Evolutionary conservation across 2,113 vertebrate genomes (phyloP), one percentile per base, ranked within the genome.

Genomic region (Galbula dea): DNA sequence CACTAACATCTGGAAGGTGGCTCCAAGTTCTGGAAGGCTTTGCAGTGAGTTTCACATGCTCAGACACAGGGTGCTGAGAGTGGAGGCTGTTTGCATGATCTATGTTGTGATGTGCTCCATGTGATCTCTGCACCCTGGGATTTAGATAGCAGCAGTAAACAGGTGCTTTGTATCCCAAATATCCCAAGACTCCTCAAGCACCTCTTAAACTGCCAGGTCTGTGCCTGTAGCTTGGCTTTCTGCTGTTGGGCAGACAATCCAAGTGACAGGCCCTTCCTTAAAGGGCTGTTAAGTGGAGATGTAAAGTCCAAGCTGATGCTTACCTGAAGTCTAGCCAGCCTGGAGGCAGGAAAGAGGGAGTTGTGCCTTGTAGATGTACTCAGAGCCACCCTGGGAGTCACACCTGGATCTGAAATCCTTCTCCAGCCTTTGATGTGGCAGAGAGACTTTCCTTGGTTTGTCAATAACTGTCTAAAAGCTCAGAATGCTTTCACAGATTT

Each of bases 71-170:
- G 1, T 27, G 4, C 21, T 43, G 30, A 12, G 21, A 3, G 8
- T 23, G 77, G 17, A 17, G 32, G 51, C 6, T 32, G 20, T 20
- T 54, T 37, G 55, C 4, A 0, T 1, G 2, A 3, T 9, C 24
- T 24, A 48, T 0, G 1, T 41, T 54, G 52, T 54, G 29, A 1
- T 1, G 0, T 7, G 34, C 0, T 0, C 17, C 27, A 16, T 1
- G 1, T 9, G 7, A 30, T 37, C 15, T 8, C 37, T 22, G 15
- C 17, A 9, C 5, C 7, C 3, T 14, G 19, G 19, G 32, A 4
- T n/a, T 15, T 6, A 0, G 1, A 1, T 4, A 37, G 58, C 16
- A 66, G 22, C 6, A 5, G 6, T 11, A 22, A 4, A 3, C 17
- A 18, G 29, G 41, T 12, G 23, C 27, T 83, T n/a, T 39, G 32